Percentiles rank a stretch among this genome's conserved stretches.
phyloP scores from a whole-genome alignment of 2,113 vertebrate genomes.

The Odocoileus hemionus region DNA sequence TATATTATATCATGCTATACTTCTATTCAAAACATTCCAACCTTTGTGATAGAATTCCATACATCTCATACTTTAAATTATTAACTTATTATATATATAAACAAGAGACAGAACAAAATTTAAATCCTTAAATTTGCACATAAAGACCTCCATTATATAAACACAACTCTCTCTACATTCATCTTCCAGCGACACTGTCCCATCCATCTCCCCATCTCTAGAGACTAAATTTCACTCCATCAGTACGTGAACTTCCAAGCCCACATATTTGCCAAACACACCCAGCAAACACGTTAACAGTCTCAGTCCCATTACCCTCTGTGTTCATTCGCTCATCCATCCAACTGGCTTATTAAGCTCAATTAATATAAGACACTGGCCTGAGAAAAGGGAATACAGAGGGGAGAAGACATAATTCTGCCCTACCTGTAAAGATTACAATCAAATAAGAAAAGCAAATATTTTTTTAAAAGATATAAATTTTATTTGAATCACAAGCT shows the following conservation, averaged over 20 bases:
- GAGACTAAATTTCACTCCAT: not conserved
- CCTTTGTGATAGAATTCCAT: not conserved
- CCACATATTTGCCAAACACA: not conserved
- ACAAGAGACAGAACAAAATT: not conserved
- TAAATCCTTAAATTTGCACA: not conserved
- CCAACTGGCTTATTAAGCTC: not conserved
- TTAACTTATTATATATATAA: not conserved
- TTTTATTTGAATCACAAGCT: not conserved
- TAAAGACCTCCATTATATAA: not conserved
- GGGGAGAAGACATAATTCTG: not conserved
- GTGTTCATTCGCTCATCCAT: not conserved
- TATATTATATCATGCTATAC: not conserved
- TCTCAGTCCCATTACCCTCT: not conserved
- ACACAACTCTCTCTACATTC: not conserved
- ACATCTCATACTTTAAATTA: conserved; percentile 23
- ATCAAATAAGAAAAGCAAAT: not conserved
- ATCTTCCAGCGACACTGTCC: not conserved
- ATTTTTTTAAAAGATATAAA: not conserved
- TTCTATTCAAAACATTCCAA: not conserved
- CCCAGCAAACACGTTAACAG: not conserved
- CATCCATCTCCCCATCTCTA: not conserved
- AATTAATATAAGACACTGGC: not conserved
- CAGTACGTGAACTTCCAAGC: not conserved
- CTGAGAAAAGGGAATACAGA: not conserved
- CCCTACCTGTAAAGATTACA: not conserved